These are phyloP conservation scores for Ornithoptera alexandrae DNA, from an alignment of 2,888 invertebrate species.

Conservation along the genomic window DNA sequence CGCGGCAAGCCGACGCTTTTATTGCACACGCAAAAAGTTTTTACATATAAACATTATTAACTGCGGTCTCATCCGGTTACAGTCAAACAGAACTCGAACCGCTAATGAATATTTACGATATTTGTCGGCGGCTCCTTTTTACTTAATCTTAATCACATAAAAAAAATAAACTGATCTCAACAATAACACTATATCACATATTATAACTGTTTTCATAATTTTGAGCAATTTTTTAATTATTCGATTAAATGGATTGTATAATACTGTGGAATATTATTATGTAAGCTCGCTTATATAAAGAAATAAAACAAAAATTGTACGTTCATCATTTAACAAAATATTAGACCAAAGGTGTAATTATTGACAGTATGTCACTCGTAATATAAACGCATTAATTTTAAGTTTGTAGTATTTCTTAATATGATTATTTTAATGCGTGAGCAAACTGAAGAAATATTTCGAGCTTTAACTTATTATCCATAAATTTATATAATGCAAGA, in stretches of 20 bases:
- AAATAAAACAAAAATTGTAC: no score
- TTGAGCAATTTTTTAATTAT: no score
- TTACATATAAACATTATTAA: constrained; percentile 40
- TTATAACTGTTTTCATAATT: no score
- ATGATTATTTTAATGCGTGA: background rate
- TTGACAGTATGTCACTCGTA: no score
- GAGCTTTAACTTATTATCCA: background rate
- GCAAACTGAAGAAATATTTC: background rate
- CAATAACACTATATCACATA: background rate
- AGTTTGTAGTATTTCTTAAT: background rate
- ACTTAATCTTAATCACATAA: constrained; percentile 34
- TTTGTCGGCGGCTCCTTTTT: constrained; percentile 45
- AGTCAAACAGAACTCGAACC: constrained; percentile 41
- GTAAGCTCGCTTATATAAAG: no score
- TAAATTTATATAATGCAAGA: background rate
- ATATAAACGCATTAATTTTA: background rate
- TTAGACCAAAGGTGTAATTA: no score
- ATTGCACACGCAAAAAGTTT: constrained; percentile 38
- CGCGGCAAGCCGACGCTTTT: constrained; percentile 33
- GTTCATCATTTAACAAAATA: no score
- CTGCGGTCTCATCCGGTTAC: constrained; percentile 44
- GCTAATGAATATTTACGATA: constrained; percentile 60
- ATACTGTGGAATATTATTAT: no score
- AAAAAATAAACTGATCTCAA: background rate
- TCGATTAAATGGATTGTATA: no score